Percentiles rank a stretch among this genome's conserved stretches.
Conservation (phyloP, 2,888 invertebrate species). For the Aplocera efformata region DNA sequence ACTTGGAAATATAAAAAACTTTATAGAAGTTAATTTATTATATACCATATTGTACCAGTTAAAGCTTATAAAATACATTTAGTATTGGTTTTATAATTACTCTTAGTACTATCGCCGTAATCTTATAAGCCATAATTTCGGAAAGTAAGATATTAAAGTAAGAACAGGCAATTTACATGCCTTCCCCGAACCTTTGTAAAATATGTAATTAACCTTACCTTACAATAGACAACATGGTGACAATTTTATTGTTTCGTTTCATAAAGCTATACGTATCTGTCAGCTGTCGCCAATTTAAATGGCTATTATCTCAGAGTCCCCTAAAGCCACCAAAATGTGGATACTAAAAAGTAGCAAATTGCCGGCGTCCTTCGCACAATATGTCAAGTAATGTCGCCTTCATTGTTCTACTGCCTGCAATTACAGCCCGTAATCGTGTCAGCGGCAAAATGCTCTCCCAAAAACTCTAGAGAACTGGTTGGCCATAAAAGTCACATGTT, state of each 20-base stretch:
- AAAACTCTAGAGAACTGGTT: conserved; percentile 66
- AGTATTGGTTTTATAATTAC: too few relatives aligned
- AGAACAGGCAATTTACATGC: too few relatives aligned
- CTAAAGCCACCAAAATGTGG: conserved; percentile 15
- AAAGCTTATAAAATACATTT: too few relatives aligned
- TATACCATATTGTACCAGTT: too few relatives aligned
- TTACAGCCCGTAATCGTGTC: conserved; percentile 58
- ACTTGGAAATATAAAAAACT: too few relatives aligned
- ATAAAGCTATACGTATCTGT: conserved; percentile 4
- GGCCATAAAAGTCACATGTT: conserved; percentile 76
- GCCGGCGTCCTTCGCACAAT: conserved; percentile 32
- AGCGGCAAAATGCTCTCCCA: conserved; percentile 64
- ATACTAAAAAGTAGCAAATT: conserved; percentile 26
- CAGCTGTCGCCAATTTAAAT: conserved; percentile 8
- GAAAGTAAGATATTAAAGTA: too few relatives aligned
- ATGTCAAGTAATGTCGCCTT: conserved; percentile 44
- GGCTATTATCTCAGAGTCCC: conserved; percentile 13
- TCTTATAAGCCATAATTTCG: too few relatives aligned
- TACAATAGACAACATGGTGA: conserved; percentile 5
- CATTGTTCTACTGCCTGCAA: conserved; percentile 46
- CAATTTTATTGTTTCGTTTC: conserved; percentile 16
- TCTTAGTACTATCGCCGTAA: too few relatives aligned
- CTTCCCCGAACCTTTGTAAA: too few relatives aligned
- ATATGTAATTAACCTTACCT: too few relatives aligned
- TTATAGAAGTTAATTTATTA: too few relatives aligned